Percentiles rank a stretch among this genome's conserved stretches.
phyloP scores from a whole-genome alignment of 2,113 vertebrate genomes.

The Lonchura striata region DNA sequence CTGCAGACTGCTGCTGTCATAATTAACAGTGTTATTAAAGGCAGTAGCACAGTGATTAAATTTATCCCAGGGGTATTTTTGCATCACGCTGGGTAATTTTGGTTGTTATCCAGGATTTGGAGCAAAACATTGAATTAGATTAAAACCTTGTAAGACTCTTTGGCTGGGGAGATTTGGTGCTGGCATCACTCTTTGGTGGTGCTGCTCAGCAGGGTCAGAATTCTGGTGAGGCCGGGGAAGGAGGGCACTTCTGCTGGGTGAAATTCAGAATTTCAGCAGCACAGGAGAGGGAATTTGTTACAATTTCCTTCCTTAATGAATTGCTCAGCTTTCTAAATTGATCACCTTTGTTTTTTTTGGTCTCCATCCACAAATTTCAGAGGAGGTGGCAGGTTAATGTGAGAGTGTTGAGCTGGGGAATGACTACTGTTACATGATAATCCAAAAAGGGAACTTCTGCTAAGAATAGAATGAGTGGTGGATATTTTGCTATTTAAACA shows the following conservation, averaged over 20 bases:
- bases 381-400: background rate
- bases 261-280: background rate
- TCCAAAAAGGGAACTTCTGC: background rate
- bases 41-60: background rate
- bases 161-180: background rate
- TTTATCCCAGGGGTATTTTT: background rate
- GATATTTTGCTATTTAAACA: background rate
- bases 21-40: constrained; percentile 38
- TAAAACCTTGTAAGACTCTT: background rate
- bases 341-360: background rate
- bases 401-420: background rate
- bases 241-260: too few relatives aligned
- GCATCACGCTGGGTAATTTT: background rate
- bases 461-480: background rate
- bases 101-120: background rate
- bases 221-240: background rate
- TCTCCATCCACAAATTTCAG: background rate
- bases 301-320: background rate
- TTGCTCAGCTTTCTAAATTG: background rate
- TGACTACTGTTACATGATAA: background rate
- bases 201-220: background rate
- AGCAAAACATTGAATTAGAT: constrained; percentile 3
- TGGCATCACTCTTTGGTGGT: background rate
- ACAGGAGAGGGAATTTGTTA: background rate
- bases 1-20: background rate